Evolutionary conservation across 2,797 vertebrate species (phyloP), one percentile per base, ranked within the genome.

Genomic region (Malacoraja senta): DNA sequence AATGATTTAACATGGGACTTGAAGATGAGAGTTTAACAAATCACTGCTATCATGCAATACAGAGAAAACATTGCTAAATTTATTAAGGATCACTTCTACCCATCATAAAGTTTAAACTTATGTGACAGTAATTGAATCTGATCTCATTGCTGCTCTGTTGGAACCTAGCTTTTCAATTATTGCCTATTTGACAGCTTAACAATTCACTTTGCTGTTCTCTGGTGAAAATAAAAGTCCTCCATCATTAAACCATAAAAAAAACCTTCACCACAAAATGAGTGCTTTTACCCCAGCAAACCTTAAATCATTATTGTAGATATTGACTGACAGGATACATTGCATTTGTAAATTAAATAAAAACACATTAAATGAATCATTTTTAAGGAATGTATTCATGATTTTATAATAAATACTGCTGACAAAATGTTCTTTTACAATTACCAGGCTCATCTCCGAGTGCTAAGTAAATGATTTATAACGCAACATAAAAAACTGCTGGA

Each of bases 21-120:
- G 63, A 72, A 53, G 90, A 72, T 91, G 71, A 92, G 71, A 92
- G 90, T 24, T 92, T 65, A 74, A 68, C 90, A 72, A 91, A 91
- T 91, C 71, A n/a, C 24, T 92, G 38, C 38, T 92, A 13, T 74
- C 72, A 53, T 53, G 35, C 26, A 76, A 53, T 35, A 91, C 68
- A 26, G 13, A 53, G 26, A 72, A 74, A 91, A 74, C 21, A 74
- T 44, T 91, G 68, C 9, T 29, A 35, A 53, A 26, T 92, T 92
- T 76, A 76, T 76, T 92, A 92, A 58, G 44, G 71, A 76, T 92
- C 71, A 91, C 10, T 92, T 17, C 44, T 29, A 26, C 35, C 29
- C 90, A 92, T 68, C n/a, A 53, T 74, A 76, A 91, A 44, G 68
- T 91, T 72, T 53, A 76, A 92, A 92, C 71, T 92, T 92, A 76